Conservation (phyloP, 2,797 vertebrate species). For the Sebastes hubbsi region DNA sequence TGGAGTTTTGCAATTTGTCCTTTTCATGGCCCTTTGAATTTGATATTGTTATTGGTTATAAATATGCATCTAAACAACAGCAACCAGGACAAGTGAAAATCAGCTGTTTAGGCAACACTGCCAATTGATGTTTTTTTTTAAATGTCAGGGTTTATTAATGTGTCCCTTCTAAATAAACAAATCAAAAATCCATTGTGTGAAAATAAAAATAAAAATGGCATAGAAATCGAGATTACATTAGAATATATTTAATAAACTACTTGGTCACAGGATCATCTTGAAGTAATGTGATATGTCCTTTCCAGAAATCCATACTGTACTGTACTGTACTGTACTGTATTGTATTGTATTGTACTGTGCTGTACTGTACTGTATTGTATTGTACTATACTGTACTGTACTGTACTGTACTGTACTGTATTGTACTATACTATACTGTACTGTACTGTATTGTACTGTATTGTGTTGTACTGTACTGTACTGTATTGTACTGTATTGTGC, state of each 20-base stretch:
- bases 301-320: not conserved
- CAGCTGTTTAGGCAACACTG: not conserved
- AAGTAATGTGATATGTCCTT: not conserved
- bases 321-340: not conserved
- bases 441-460: rapidly evolving
- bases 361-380: not conserved
- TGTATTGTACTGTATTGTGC: rapidly evolving
- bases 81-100: not conserved
- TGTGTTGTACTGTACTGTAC: rapidly evolving
- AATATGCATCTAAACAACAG: not conserved
- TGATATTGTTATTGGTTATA: not conserved
- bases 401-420: rapidly evolving
- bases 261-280: not conserved
- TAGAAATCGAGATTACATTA: not conserved
- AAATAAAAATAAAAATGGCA: not conserved
- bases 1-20: not conserved
- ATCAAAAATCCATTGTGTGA: not conserved
- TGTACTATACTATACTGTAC: rapidly evolving
- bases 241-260: not conserved
- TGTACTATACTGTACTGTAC: not conserved
- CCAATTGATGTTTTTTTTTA: not conserved
- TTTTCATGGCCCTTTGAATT: not conserved
- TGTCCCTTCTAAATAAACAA: not conserved
- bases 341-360: rapidly evolving
- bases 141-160: not conserved